phyloP scores from a whole-genome alignment of 2,797 vertebrate species.

The Mycteria americana region DNA sequence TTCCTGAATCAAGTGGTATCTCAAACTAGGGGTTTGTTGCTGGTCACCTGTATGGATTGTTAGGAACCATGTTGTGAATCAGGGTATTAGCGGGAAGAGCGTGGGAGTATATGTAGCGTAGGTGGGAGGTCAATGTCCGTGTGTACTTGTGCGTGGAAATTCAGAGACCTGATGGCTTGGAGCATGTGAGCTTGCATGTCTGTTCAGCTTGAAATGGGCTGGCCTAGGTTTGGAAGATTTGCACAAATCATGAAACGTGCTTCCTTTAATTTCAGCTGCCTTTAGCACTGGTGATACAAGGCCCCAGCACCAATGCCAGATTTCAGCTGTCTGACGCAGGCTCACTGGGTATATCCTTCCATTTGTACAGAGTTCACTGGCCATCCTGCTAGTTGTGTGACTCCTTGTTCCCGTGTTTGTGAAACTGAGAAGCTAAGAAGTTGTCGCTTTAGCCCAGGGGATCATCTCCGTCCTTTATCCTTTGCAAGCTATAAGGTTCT shows the following conservation, averaged over 20 bases:
- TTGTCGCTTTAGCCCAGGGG: not conserved
- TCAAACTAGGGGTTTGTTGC: not conserved
- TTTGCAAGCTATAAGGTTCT: not conserved
- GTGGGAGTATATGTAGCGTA: not conserved
- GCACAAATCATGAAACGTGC: not conserved
- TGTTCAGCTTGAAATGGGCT: not conserved
- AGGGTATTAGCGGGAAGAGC: rapidly evolving
- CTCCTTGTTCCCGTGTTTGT: not conserved
- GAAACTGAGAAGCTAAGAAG: not conserved
- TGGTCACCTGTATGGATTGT: not conserved
- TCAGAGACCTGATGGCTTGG: not conserved
- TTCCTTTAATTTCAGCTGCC: not conserved
- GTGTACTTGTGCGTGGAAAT: not conserved
- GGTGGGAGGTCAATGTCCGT: not conserved
- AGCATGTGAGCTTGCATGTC: not conserved
- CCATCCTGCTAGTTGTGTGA: not conserved
- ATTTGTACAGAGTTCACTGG: not conserved
- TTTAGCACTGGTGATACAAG: not conserved
- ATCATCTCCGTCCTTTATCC: not conserved
- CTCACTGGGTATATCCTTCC: not conserved
- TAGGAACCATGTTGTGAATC: not conserved
- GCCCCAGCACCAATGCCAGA: not conserved
- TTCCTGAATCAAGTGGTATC: not conserved
- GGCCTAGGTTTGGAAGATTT: not conserved
- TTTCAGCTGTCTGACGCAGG: not conserved